Evolutionary conservation across 2,888 invertebrate species (phyloP).

Genomic region (Mechanitis mazaeus): DNA sequence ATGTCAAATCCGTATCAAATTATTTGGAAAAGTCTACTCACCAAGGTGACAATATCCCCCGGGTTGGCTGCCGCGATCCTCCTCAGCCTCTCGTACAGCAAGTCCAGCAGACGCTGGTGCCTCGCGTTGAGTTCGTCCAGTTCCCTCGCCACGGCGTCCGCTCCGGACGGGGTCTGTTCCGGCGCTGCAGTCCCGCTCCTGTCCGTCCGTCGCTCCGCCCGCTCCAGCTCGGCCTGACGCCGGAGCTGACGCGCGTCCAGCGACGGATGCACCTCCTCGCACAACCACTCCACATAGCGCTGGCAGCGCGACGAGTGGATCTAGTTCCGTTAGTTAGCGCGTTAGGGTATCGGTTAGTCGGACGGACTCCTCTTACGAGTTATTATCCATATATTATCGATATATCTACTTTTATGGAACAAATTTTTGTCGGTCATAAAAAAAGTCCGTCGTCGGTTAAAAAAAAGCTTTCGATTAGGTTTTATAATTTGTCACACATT

Average conservation of each 20-base stretch:
- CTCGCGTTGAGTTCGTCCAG: conserved; percentile 88
- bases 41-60: conserved; percentile 85
- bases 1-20: no score
- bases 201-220: conserved; percentile 56
- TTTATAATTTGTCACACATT: conserved; percentile 15
- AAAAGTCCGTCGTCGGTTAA: conserved; percentile 23
- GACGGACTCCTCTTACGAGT: conserved; percentile 32
- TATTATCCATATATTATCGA: not conserved
- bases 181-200: conserved; percentile 41
- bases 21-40: conserved; percentile 60
- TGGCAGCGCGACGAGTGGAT: conserved; percentile 91
- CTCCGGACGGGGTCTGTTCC: conserved; percentile 68
- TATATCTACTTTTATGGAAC: not conserved
- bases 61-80: conserved; percentile 82
- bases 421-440: conserved; percentile 9
- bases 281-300: conserved; percentile 88
- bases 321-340: conserved; percentile 78
- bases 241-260: conserved; percentile 77
- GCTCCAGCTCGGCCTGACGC: conserved; percentile 60
- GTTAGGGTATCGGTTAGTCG: conserved; percentile 69
- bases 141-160: conserved; percentile 85
- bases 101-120: conserved; percentile 83
- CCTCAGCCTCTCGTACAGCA: conserved; percentile 81
- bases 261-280: conserved; percentile 89
- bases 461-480: conserved; percentile 20